Evolutionary conservation across 2,797 vertebrate species (phyloP).

Genomic region (Enteromius trimaculatus): DNA sequence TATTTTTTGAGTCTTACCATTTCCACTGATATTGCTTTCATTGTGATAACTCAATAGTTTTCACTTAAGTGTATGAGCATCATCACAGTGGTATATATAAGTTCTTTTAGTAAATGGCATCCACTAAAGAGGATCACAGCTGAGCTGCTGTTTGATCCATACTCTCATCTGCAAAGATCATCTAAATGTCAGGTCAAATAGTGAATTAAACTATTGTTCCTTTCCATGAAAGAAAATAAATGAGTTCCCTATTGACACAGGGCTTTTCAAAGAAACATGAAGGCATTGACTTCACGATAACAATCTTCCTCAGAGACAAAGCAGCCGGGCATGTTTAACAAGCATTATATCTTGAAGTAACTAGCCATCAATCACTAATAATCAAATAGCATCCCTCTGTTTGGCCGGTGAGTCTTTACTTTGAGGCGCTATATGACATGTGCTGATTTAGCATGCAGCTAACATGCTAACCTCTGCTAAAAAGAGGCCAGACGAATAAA

Average conservation of each 20-base stretch:
- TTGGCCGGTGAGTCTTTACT: conserved; percentile 1
- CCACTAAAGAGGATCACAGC: conserved; percentile 42
- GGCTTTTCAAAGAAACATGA: conserved; percentile 45
- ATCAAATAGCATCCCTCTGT: background rate
- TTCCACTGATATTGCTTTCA: background rate
- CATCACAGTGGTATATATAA: conserved; percentile 12
- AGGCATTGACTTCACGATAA: conserved; percentile 40
- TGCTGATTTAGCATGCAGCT: conserved; percentile 4
- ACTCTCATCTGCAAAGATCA: conserved; percentile 38
- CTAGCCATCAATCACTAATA: background rate
- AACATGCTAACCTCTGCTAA: conserved; percentile 1
- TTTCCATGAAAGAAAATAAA: conserved; percentile 47
- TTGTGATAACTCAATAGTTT: background rate
- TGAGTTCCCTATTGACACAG: conserved; percentile 39
- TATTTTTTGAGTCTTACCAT: background rate
- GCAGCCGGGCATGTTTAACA: conserved; percentile 12
- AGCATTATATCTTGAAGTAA: conserved; percentile 8
- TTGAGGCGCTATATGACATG: background rate
- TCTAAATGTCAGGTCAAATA: conserved; percentile 39
- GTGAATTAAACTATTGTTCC: conserved; percentile 50
- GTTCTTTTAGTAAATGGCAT: conserved; percentile 40
- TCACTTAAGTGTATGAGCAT: background rate
- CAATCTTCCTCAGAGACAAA: conserved; percentile 46
- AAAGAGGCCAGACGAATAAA: background rate
- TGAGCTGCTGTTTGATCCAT: conserved; percentile 45